Conservation (phyloP, 1,140 invertebrate genomes). For the Zaprionus nigranus region DNA sequence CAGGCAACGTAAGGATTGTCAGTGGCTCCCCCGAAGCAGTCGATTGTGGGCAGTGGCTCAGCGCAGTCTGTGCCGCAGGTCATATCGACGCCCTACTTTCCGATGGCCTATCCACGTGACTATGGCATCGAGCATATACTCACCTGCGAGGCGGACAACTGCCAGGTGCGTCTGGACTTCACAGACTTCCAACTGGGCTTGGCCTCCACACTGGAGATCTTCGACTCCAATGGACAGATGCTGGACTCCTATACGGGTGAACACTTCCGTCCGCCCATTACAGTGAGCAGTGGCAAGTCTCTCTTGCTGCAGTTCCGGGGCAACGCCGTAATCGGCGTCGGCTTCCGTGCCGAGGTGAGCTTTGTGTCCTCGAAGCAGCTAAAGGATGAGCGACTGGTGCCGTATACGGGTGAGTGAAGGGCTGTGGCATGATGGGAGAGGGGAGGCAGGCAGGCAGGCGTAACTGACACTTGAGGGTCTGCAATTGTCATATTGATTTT, state of each 20-base stretch:
- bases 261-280: conserved; percentile 89
- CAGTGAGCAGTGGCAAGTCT: conserved; percentile 88
- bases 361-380: conserved; percentile 86
- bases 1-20: conserved; percentile 88
- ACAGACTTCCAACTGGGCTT: conserved; percentile 89
- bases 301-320: conserved; percentile 89
- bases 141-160: conserved; percentile 86
- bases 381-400: conserved; percentile 86
- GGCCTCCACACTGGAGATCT: conserved; percentile 90
- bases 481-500: conserved; percentile 76
- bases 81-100: conserved; percentile 89
- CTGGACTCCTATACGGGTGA: conserved; percentile 88
- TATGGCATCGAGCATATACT: conserved; percentile 89
- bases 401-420: conserved; percentile 85
- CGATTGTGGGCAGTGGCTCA: conserved; percentile 62
- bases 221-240: conserved; percentile 89
- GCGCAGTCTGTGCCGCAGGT: conserved; percentile 73
- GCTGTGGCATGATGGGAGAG: background rate
- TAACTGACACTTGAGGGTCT: conserved; percentile 66
- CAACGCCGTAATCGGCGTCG: conserved; percentile 89
- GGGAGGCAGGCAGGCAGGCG: background rate
- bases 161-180: conserved; percentile 88
- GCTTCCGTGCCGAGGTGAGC: conserved; percentile 89
- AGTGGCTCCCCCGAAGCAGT: conserved; percentile 84
- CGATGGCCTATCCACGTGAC: conserved; percentile 88